Evolutionary conservation across 2,888 invertebrate genomes (phyloP), one percentile per base, ranked within the genome.

Genomic region (Sceliomorpha sp.): DNA sequence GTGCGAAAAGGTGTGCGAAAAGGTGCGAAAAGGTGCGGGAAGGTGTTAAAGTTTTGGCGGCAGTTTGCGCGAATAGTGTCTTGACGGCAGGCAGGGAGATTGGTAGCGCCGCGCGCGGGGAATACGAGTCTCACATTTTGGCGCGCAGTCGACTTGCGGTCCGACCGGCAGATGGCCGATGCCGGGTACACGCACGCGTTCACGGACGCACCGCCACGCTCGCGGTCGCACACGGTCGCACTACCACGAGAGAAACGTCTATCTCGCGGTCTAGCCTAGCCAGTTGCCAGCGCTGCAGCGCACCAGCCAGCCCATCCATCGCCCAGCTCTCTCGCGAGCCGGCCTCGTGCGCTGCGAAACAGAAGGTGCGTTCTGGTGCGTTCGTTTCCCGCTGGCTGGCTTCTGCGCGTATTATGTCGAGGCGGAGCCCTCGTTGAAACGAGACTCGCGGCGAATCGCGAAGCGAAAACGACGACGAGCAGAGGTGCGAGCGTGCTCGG

Each of bases 121-220:
- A 78, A 81, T 76, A 79, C 77, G 68, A 79, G 78, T 66, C 66
- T 70, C 48, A 39, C 66, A 64, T 87, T 87, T 87, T 87, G 87
- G 87, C 86, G 87, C 86, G 86, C 85, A 75, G 79, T 40, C 20
- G 75, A 75, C 81, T 86, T 75, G 64, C 44, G 64, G 48, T 48
- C 48, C 73, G 75, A 76, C 86, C 87, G 81, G 81, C 83, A 87
- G 87, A 87, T 86, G 87, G 86, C 87, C 82, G 75, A 74, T 79
- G 77, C 85, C 85, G 83, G 81, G 72, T 72, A 72, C 74, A 72
- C 68, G 48, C 70, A 37, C 62, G 64, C 63, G 71, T 66, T 58
- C 72, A 60, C 60, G 47, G 45, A 64, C 51, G 32, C 9, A 62
- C 72, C 32, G 56, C 50, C 31, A 45, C 62, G 51, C 45, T 13